A percentile compares a stretch with the other conserved stretches of the same genome.
phyloP scores from a whole-genome alignment of 2,888 invertebrate species.

The Tenthredo notha region DNA sequence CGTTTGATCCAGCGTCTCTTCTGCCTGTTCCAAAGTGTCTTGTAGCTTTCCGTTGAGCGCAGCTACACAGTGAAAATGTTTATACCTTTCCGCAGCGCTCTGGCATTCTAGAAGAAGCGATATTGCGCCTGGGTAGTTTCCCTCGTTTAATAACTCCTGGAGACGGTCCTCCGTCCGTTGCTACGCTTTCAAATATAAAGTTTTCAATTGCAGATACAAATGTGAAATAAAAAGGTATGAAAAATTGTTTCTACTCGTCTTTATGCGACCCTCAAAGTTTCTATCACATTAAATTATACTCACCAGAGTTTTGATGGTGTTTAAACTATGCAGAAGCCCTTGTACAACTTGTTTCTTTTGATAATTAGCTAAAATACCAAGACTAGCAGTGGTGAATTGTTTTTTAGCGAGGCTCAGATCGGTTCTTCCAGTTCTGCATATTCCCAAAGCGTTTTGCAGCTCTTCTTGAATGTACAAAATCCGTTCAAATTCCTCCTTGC shows the following conservation, averaged over 20 bases:
- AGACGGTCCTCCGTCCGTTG: slow-evolving; percentile 92
- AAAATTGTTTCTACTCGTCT: slow-evolving; percentile 75
- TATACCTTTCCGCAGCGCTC: slow-evolving; percentile 90
- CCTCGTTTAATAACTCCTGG: slow-evolving; percentile 89
- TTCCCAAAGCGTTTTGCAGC: slow-evolving; percentile 84
- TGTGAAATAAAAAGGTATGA: slow-evolving; percentile 63
- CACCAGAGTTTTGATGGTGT: slow-evolving; percentile 89
- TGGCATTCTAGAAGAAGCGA: slow-evolving; percentile 93
- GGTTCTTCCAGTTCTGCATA: slow-evolving; percentile 86
- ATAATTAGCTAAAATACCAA: slow-evolving; percentile 95
- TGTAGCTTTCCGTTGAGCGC: slow-evolving; percentile 92
- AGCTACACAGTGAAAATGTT: slow-evolving; percentile 94
- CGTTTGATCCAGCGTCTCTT: slow-evolving; percentile 93
- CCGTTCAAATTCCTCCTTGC: slow-evolving; percentile 91
- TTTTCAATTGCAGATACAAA: background rate
- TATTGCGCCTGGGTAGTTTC: slow-evolving; percentile 94
- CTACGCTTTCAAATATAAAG: slow-evolving; percentile 71
- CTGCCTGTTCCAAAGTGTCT: slow-evolving; percentile 94
- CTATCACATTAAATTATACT: slow-evolving; percentile 65
- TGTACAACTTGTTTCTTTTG: slow-evolving; percentile 91
- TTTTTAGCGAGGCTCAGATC: slow-evolving; percentile 88
- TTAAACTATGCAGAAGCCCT: slow-evolving; percentile 88
- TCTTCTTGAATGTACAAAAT: slow-evolving; percentile 87
- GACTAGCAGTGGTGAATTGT: slow-evolving; percentile 91
- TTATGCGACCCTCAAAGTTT: slow-evolving; percentile 59